phyloP scores from a whole-genome alignment of 2,888 invertebrate species.

The Pegoplata infirma region DNA sequence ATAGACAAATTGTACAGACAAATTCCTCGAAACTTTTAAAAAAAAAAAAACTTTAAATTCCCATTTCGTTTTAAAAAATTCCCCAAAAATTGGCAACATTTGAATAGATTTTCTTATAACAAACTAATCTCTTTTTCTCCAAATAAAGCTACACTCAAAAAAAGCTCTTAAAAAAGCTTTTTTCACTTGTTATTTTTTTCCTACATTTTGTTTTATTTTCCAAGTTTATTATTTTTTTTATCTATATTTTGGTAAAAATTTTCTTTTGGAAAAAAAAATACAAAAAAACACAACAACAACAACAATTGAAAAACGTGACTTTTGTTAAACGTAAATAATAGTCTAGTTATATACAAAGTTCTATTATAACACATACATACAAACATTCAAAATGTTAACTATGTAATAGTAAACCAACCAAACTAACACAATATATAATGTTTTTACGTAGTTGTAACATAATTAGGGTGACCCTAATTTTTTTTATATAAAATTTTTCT shows the following conservation, averaged over 20 bases:
- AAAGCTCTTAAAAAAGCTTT: slow-evolving; percentile 1
- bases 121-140: background rate
- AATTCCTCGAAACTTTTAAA: no score
- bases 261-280: background rate
- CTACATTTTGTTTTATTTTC: background rate
- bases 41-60: background rate
- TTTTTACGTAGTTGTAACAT: slow-evolving; percentile 32
- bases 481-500: no score
- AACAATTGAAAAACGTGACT: slow-evolving; percentile 59
- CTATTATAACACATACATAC: background rate
- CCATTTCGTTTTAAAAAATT: background rate
- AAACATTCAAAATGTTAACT: slow-evolving; percentile 18
- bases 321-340: slow-evolving; percentile 44
- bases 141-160: background rate
- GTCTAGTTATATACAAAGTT: background rate
- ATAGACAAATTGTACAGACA: no score
- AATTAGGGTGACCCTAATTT: background rate
- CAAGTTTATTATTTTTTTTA: no score
- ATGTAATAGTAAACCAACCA: background rate
- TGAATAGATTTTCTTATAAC: background rate
- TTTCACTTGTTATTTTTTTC: background rate
- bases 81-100: background rate
- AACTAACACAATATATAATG: background rate
- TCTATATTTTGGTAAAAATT: background rate
- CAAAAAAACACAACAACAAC: slow-evolving; percentile 11